Conservation (phyloP, 1,140 invertebrate species). For the Halesus radiatus region DNA sequence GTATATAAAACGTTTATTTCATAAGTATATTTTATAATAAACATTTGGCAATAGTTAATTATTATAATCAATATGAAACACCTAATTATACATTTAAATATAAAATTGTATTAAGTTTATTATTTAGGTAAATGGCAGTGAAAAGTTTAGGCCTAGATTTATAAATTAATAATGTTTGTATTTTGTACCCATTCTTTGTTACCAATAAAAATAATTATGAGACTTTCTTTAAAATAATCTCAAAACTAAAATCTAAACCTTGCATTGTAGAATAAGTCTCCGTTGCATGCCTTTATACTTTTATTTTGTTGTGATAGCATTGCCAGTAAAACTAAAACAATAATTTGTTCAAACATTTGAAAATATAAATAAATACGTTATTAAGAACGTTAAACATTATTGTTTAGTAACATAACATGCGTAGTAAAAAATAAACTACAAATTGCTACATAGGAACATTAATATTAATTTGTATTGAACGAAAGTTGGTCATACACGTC, state of each 20-base stretch:
- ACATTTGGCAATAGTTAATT: slow-evolving; percentile 8
- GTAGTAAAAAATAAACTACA: no score
- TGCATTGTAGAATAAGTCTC: not conserved
- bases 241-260: not conserved
- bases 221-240: no score
- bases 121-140: slow-evolving; percentile 12
- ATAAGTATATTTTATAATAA: not conserved
- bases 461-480: no score
- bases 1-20: no score
- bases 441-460: no score
- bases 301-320: not conserved
- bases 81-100: not conserved
- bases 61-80: not conserved
- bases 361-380: no score
- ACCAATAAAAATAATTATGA: not conserved
- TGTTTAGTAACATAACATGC: no score
- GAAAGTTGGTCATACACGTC: no score
- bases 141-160: not conserved
- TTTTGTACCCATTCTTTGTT: slow-evolving; percentile 18
- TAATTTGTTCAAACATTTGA: no score
- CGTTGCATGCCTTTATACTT: not conserved
- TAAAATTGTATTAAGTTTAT: not conserved
- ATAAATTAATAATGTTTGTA: not conserved
- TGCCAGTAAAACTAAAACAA: no score
- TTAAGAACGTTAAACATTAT: no score